Evolutionary conservation across 1,140 invertebrate species (phyloP).

Genomic region (Hermetia illucens): DNA sequence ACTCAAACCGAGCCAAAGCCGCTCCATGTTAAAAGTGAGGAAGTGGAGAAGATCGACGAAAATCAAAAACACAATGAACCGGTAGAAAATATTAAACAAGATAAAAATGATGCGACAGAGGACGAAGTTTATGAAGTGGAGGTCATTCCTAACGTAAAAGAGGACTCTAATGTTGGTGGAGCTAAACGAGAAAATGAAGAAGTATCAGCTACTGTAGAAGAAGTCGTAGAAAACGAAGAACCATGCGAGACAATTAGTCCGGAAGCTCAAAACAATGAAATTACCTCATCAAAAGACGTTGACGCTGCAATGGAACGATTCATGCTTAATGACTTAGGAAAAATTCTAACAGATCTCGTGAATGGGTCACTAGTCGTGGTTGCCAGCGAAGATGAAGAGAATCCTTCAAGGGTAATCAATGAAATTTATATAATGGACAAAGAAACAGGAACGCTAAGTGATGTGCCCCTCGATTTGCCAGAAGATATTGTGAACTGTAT

Average conservation of each 20-base stretch:
- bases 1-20: too few relatives aligned
- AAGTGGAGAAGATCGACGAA: too few relatives aligned
- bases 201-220: not conserved
- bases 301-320: not conserved
- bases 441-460: slow-evolving; percentile 21
- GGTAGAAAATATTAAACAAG: not conserved
- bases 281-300: too few relatives aligned
- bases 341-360: slow-evolving; percentile 10
- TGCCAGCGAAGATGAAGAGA: slow-evolving; percentile 17
- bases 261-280: too few relatives aligned
- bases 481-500: slow-evolving; percentile 29
- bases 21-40: too few relatives aligned
- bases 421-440: slow-evolving; percentile 32
- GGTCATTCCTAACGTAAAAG: too few relatives aligned
- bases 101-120: not conserved
- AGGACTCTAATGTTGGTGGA: not conserved
- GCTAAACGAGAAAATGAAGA: not conserved
- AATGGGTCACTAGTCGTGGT: slow-evolving; percentile 31
- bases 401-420: slow-evolving; percentile 22
- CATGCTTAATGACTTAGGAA: not conserved
- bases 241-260: too few relatives aligned
- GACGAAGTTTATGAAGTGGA: not conserved
- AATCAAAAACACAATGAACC: not conserved
- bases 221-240: not conserved
- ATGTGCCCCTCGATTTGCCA: slow-evolving; percentile 28